Evolutionary conservation across 1,140 invertebrate species (phyloP).

Genomic region (Lamellibrachia luymesi): DNA sequence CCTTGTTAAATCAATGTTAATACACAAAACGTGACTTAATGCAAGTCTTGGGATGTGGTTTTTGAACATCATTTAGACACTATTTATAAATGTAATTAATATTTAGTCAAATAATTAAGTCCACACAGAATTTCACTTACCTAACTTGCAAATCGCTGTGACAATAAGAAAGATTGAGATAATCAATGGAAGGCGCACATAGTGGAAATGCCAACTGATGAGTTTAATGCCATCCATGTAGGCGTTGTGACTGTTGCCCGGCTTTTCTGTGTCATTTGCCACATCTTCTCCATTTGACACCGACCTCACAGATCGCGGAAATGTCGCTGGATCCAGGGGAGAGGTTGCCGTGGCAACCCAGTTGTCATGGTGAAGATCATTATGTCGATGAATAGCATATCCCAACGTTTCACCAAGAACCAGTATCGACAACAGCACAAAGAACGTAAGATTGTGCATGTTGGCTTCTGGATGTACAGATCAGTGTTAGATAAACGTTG

Average conservation of each 20-base stretch:
- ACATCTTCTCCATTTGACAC: neutral
- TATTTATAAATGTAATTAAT: too few relatives aligned
- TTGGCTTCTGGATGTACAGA: neutral
- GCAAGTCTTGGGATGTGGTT: too few relatives aligned
- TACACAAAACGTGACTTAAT: too few relatives aligned
- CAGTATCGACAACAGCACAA: neutral
- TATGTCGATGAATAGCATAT: neutral
- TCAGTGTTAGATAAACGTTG: neutral
- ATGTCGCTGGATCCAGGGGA: neutral
- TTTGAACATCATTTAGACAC: too few relatives aligned
- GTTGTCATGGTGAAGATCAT: neutral
- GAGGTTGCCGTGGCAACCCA: neutral
- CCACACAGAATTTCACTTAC: neutral
- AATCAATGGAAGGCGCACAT: neutral
- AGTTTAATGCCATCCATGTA: neutral
- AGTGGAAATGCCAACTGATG: neutral
- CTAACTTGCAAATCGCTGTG: constrained; percentile 4
- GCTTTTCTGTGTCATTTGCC: neutral
- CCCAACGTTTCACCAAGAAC: neutral
- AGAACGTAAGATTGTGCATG: neutral
- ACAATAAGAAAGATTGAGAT: neutral
- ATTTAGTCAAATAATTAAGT: too few relatives aligned
- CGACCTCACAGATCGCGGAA: neutral
- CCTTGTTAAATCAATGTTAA: too few relatives aligned
- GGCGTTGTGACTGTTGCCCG: neutral